These are phyloP conservation scores for Ornithoptera priamus DNA, from an alignment of 2,888 invertebrate species.

Conservation along the genomic window DNA sequence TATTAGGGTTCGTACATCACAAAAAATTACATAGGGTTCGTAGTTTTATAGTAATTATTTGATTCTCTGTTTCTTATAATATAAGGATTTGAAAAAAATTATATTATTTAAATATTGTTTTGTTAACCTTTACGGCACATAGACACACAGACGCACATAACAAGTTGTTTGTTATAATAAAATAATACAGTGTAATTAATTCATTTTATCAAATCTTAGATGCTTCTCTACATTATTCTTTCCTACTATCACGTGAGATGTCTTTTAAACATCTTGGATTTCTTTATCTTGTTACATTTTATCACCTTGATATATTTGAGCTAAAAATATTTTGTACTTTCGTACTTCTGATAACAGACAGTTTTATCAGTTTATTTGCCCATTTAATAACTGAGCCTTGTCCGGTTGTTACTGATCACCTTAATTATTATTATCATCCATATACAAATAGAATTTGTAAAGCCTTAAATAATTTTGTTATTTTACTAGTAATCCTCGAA, in stretches of 20 bases:
- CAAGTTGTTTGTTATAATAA: neutral
- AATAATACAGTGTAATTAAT: neutral
- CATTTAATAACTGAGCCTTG: slow-evolving; percentile 1
- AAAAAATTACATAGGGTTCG: too few species aligned
- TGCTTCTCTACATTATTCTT: neutral
- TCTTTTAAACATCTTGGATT: neutral
- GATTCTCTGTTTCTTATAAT: too few species aligned
- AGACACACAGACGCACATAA: too few species aligned
- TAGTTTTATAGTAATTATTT: too few species aligned
- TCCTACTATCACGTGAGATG: neutral
- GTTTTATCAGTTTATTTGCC: slow-evolving; percentile 5
- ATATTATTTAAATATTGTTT: too few species aligned
- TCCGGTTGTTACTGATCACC: neutral
- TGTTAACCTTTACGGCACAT: too few species aligned
- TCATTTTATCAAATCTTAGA: neutral
- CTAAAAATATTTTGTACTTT: slow-evolving; percentile 15
- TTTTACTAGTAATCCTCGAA: too few species aligned
- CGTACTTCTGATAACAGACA: slow-evolving; percentile 8
- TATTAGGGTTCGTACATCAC: too few species aligned
- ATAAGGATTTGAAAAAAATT: too few species aligned
- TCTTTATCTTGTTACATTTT: slow-evolving; percentile 6
- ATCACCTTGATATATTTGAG: slow-evolving; percentile 15
- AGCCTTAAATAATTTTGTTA: neutral
- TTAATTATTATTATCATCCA: neutral
- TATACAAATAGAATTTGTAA: neutral